phyloP scores from a whole-genome alignment of 2,797 vertebrate species.

The Propithecus deckenii region DNA sequence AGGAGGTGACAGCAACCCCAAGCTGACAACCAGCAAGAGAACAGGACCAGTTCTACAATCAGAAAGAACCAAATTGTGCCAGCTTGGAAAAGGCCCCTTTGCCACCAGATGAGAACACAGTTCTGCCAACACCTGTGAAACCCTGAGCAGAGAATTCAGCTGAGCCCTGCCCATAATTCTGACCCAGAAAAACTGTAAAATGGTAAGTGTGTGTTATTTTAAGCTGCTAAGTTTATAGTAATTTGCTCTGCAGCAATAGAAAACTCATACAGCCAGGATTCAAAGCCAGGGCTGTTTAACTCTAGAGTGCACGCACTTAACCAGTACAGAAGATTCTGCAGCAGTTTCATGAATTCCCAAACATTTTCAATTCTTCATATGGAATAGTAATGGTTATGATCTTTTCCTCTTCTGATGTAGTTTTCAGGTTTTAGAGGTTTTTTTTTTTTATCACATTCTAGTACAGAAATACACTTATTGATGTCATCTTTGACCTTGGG shows the following conservation, averaged over 20 bases:
- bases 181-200: conserved; percentile 33
- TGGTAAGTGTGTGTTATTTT: conserved; percentile 1
- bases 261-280: conserved; percentile 5
- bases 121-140: not conserved
- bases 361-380: conserved; percentile 17
- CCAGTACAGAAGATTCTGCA: not conserved
- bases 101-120: not conserved
- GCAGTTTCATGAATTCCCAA: conserved; percentile 23
- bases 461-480: not conserved
- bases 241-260: not conserved
- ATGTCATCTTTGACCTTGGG: not conserved
- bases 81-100: not conserved
- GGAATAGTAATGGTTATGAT: not conserved
- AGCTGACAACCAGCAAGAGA: not conserved
- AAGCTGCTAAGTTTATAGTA: conserved; percentile 4
- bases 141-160: not conserved
- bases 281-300: not conserved
- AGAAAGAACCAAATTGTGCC: not conserved
- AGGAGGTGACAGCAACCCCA: not conserved
- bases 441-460: not conserved
- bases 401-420: not conserved
- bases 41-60: not conserved
- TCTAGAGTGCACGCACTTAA: not conserved
- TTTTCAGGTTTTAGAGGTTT: not conserved
- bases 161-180: not conserved